phyloP scores from a whole-genome alignment of 2,113 vertebrate genomes.

The Morone chrysops region DNA sequence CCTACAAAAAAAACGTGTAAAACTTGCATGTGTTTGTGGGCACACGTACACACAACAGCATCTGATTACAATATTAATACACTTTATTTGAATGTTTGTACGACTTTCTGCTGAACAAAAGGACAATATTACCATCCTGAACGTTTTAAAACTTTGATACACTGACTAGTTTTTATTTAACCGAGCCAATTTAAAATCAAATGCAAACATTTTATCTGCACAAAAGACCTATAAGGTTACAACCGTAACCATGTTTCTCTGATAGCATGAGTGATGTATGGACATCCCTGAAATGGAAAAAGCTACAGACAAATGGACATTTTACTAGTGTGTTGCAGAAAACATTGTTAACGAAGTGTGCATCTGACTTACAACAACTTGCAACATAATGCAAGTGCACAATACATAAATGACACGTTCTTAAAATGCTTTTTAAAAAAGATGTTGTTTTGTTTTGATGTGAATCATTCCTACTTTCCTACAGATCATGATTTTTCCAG shows the following conservation, averaged over 20 bases:
- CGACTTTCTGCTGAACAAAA: background rate
- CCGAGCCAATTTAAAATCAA: background rate
- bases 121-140: background rate
- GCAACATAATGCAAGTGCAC: background rate
- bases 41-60: background rate
- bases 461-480: slow-evolving; percentile 52
- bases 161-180: background rate
- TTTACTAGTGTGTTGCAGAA: background rate
- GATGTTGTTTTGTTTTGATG: too few relatives aligned
- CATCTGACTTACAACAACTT: background rate
- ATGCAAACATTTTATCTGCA: background rate
- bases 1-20: too few relatives aligned
- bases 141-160: background rate
- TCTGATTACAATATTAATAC: too few relatives aligned
- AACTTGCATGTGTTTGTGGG: background rate
- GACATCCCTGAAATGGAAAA: background rate
- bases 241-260: background rate
- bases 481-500: slow-evolving; percentile 99
- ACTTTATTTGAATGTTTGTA: too few relatives aligned
- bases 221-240: background rate
- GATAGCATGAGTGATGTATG: background rate
- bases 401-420: too few relatives aligned
- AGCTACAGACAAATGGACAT: background rate
- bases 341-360: background rate
- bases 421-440: background rate